Evolutionary conservation across 2,113 vertebrate genomes (phyloP).

Genomic region (Aldabrachelys gigantea): DNA sequence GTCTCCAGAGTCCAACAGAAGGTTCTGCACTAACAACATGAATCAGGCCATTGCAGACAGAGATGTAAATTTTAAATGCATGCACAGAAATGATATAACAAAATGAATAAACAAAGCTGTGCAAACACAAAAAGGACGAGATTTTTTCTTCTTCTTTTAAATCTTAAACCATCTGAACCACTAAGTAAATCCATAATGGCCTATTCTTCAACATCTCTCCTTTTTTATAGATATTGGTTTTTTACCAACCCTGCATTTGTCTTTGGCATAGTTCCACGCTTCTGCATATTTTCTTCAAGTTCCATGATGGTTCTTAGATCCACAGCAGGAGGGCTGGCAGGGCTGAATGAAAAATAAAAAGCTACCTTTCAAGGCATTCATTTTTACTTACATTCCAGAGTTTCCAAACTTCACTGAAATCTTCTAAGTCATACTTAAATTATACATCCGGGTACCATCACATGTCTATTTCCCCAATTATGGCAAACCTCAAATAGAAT

Average conservation of each 20-base stretch:
- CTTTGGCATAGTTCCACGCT: constrained; percentile 86
- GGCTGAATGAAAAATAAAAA: constrained; percentile 76
- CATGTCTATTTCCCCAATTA: constrained; percentile 68
- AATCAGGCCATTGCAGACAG: neutral
- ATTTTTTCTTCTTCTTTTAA: constrained; percentile 26
- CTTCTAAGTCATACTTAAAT: constrained; percentile 56
- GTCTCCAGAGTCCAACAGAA: neutral
- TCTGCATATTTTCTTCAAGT: constrained; percentile 91
- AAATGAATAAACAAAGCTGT: constrained; percentile 29
- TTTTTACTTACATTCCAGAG: constrained; percentile 59
- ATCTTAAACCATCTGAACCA: constrained; percentile 19
- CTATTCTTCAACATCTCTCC: constrained; percentile 6
- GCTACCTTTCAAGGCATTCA: constrained; percentile 59
- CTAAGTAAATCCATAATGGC: constrained; percentile 41
- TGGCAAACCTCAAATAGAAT: constrained; percentile 69
- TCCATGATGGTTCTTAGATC: constrained; percentile 97
- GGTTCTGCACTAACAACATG: neutral
- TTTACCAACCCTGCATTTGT: constrained; percentile 81
- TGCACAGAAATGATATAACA: neutral
- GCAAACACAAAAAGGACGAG: neutral
- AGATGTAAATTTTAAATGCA: neutral
- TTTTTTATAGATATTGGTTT: constrained; percentile 62
- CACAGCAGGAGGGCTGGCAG: constrained; percentile 86
- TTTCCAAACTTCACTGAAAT: constrained; percentile 54
- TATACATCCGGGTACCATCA: constrained; percentile 61